Evolutionary conservation across 2,113 vertebrate genomes (phyloP).

Genomic region (Takifugu flavidus): DNA sequence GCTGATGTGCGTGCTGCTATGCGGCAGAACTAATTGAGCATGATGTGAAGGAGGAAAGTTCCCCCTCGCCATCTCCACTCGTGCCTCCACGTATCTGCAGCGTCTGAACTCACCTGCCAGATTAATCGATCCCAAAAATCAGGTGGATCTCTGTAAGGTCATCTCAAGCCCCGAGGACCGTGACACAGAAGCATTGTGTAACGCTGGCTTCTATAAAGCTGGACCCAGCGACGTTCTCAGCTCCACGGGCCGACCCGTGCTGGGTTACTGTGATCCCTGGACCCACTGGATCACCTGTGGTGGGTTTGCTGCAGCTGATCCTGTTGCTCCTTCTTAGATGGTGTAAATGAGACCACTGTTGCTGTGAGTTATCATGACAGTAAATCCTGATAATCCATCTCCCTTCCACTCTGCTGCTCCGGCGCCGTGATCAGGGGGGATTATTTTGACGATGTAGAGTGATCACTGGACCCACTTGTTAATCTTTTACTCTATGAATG

Average conservation of each 20-base stretch:
- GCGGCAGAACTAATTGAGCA: conserved; percentile 74
- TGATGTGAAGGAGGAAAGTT: conserved; percentile 69
- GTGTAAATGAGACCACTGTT: neutral
- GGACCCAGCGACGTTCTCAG: conserved; percentile 27
- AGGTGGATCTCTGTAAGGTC: conserved; percentile 26
- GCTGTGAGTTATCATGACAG: conserved; percentile 18
- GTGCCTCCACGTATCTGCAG: conserved; percentile 6
- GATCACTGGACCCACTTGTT: too few species aligned
- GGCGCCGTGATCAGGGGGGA: neutral
- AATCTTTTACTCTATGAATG: too few species aligned
- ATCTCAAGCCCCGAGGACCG: conserved; percentile 44
- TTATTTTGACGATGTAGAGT: too few species aligned
- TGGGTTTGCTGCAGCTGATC: conserved; percentile 41
- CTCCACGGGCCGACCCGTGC: too few species aligned
- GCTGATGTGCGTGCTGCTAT: conserved; percentile 72
- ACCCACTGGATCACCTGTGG: neutral
- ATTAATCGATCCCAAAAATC: conserved; percentile 5
- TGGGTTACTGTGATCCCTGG: neutral
- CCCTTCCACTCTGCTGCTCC: conserved; percentile 22
- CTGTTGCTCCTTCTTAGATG: neutral
- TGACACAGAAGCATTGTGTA: conserved; percentile 55
- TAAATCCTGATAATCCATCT: conserved; percentile 15
- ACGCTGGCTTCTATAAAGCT: conserved; percentile 61
- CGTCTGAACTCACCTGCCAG: conserved; percentile 8
- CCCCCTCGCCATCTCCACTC: conserved; percentile 35